Percentiles rank a stretch among this genome's conserved stretches.
phyloP scores from a whole-genome alignment of 2,797 vertebrate genomes.

The Epinephelus awoara region DNA sequence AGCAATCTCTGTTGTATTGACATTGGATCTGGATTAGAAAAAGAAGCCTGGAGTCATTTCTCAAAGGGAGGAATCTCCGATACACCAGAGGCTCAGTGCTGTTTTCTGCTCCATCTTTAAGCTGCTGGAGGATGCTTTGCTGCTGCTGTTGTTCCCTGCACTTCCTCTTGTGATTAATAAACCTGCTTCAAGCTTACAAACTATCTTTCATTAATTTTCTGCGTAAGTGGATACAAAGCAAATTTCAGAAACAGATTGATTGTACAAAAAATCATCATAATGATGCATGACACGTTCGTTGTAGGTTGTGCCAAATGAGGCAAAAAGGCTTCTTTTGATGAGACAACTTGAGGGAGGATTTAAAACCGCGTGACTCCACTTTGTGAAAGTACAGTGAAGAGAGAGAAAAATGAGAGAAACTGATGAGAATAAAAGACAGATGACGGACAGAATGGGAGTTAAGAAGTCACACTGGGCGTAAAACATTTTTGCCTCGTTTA shows the following conservation, averaged over 20 bases:
- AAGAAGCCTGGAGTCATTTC: constrained; percentile 26
- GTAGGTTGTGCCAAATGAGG: not conserved
- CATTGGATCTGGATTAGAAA: constrained; percentile 49
- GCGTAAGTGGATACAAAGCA: not conserved
- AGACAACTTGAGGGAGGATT: not conserved
- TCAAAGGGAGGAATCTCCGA: not conserved
- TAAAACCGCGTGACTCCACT: not conserved
- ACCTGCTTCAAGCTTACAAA: not conserved
- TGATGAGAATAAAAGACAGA: not conserved
- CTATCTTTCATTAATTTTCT: not conserved
- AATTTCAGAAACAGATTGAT: not conserved
- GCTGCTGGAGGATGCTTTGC: constrained; percentile 9
- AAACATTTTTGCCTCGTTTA: not conserved
- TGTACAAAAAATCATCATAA: not conserved
- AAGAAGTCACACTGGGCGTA: not conserved
- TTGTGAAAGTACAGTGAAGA: not conserved
- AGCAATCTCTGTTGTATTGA: constrained; percentile 34
- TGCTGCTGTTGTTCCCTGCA: not conserved
- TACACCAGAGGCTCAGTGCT: not conserved
- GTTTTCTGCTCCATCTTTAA: not conserved
- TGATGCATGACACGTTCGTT: not conserved
- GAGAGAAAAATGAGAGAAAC: not conserved
- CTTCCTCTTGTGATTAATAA: not conserved
- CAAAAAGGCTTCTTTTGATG: not conserved
- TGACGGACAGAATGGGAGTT: not conserved